These are phyloP conservation scores for Ophiothrix spiculata DNA, from an alignment of 35 echinoderm and acorn worm genomes.

Conservation along the genomic window DNA sequence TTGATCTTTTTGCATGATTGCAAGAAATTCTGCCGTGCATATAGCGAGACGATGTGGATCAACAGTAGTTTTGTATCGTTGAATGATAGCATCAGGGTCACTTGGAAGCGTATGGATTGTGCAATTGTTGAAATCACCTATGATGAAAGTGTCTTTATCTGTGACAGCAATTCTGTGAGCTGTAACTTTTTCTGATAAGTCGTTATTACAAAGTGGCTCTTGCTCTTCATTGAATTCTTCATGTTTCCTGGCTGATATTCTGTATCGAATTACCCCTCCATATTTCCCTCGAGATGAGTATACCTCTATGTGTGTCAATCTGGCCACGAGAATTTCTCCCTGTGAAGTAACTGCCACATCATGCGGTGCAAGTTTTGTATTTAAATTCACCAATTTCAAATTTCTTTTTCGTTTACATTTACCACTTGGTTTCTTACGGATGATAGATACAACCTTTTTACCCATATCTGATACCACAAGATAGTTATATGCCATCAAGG, in stretches of 20 bases:
- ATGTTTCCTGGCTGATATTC: too few relatives aligned
- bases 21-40: background rate
- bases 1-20: background rate
- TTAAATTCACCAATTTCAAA: background rate
- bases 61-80: background rate
- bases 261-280: background rate
- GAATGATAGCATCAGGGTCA: background rate
- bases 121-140: background rate
- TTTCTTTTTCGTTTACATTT: background rate
- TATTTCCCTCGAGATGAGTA: background rate
- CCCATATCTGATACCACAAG: background rate
- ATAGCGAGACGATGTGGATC: background rate
- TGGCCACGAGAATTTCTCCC: background rate
- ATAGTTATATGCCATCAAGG: background rate
- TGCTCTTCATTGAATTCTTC: too few relatives aligned
- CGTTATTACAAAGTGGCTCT: too few relatives aligned
- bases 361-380: background rate
- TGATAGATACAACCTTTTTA: background rate
- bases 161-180: background rate
- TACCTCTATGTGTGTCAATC: background rate
- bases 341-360: background rate
- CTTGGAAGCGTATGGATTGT: background rate
- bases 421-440: background rate
- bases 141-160: background rate
- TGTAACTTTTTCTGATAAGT: too few relatives aligned